Base-by-base conservation (phyloP, 2,113 vertebrate species). In the Hemichromis elongatus region DNA sequence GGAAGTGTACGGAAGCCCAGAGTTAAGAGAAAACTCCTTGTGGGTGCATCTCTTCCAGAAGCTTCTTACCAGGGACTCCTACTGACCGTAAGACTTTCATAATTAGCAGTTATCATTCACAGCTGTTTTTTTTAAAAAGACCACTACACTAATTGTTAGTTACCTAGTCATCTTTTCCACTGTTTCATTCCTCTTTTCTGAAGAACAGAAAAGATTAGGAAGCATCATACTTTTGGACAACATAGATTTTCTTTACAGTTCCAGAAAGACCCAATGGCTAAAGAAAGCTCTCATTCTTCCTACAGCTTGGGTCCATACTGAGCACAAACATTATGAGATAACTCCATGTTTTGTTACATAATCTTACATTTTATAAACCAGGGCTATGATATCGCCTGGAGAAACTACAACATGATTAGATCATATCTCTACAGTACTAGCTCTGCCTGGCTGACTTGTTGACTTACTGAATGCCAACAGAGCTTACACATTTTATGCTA, bases 381-480 rank as follows among this genome's bases (percentile, higher is more conserved):
- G 78, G 45, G 6, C 40, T 79, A 81, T 37, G 4, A 81, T 4
- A 57, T 81, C 14, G 52, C 52, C 61, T 82, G 37, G 7, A 16
- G 50, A 52, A 40, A 1, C 47, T 55, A 19, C 24, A 47, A 28
- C 35, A 75, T 79, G 40, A 52, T 84, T 79, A 55, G 24, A 70
- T 86, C 37, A 9, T 33, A 61, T 73, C 24, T 63, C 57, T n/a
- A 57, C 37, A 70, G 13, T 55, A 77, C 37, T 11, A 50, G 19
- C 56, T 87, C 73, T 54, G 75, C 50, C 55, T 80, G 82, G 19
- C 61, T 80, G 45, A 59, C 66, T 35, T 55, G 66, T 42, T 81
- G 66, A 54, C 16, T n/a, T 28, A 80, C 26, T 86, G 78, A 50
- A 79, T 50, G 40, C 75, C 26, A 55, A 47, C 5, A 37, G 33